A percentile compares a stretch with the other conserved stretches of the same genome.
Evolutionary conservation across 35 echinoderm and acorn worm species (phyloP).

Genomic region (Eucidaris tribuloides): DNA sequence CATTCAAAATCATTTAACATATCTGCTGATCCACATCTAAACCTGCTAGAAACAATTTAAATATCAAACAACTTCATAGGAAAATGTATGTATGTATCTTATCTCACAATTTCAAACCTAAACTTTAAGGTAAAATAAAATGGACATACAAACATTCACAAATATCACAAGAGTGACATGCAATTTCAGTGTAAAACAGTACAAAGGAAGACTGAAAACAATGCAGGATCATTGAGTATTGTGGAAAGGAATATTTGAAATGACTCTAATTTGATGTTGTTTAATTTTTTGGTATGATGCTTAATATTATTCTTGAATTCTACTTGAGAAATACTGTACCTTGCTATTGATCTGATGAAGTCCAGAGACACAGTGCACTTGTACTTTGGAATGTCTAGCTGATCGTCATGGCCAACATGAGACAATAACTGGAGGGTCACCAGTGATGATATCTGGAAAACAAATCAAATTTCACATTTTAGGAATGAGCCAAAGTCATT

Average conservation of each 20-base stretch:
- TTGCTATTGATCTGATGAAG: constrained; percentile 87
- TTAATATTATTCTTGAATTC: background rate
- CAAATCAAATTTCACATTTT: background rate
- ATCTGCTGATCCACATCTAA: too few species aligned
- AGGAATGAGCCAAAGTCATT: too few species aligned
- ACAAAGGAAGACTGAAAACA: background rate
- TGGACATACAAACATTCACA: too few species aligned
- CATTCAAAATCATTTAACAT: too few species aligned
- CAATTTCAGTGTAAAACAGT: background rate
- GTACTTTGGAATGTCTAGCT: constrained; percentile 84
- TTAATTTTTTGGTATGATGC: too few species aligned
- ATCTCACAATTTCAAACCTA: too few species aligned
- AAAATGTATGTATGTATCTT: too few species aligned
- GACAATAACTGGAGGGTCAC: constrained; percentile 76
- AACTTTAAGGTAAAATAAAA: too few species aligned
- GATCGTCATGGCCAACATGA: constrained; percentile 87
- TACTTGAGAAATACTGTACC: constrained; percentile 38
- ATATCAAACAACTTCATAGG: too few species aligned
- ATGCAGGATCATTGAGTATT: background rate
- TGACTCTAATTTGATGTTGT: too few species aligned
- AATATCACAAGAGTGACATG: background rate
- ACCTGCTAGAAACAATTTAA: too few species aligned
- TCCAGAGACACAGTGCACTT: constrained; percentile 92
- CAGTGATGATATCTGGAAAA: constrained; percentile 76
- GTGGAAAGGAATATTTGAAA: background rate